Percentiles rank a stretch among this genome's conserved stretches.
Evolutionary conservation across 1,140 invertebrate genomes (phyloP).

Genomic region (Lineus longissimus): DNA sequence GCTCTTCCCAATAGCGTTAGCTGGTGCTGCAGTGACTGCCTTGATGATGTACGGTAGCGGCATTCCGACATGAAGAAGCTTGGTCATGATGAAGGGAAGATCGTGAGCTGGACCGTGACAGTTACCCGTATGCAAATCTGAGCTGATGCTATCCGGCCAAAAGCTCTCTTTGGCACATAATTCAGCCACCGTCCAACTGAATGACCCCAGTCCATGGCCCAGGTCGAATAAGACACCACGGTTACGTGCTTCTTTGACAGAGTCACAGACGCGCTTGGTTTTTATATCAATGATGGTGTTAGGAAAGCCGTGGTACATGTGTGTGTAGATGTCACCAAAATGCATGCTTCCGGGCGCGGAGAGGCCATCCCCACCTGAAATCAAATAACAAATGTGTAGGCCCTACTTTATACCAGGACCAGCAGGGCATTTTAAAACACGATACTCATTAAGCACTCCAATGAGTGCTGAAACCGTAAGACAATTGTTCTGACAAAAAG

Average conservation of each 20-base stretch:
- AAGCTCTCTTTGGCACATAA: conserved; percentile 26
- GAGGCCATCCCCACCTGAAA: conserved; percentile 5
- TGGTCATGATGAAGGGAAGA: conserved; percentile 38
- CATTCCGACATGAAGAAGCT: conserved; percentile 45
- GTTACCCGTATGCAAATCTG: conserved; percentile 39
- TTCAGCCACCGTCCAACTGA: conserved; percentile 39
- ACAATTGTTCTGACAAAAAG: no score
- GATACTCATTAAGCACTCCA: no score
- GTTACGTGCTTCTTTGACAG: conserved; percentile 32
- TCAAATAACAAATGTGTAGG: background rate
- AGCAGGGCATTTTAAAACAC: no score
- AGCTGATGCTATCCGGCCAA: conserved; percentile 42
- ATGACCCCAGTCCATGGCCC: conserved; percentile 43
- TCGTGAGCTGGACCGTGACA: conserved; percentile 39
- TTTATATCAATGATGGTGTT: conserved; percentile 27
- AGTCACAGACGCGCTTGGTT: conserved; percentile 19
- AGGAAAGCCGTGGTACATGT: conserved; percentile 30
- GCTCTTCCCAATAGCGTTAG: conserved; percentile 26
- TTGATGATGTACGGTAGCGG: conserved; percentile 32
- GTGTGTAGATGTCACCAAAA: conserved; percentile 43
- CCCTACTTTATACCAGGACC: no score
- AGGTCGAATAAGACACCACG: conserved; percentile 42
- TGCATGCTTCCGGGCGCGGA: conserved; percentile 34
- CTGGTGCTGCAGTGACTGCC: conserved; percentile 34
- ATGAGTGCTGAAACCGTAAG: no score